A percentile compares a stretch with the other conserved stretches of the same genome.
Conservation (phyloP, 2,797 vertebrate genomes). For the Nannoperca australis region DNA sequence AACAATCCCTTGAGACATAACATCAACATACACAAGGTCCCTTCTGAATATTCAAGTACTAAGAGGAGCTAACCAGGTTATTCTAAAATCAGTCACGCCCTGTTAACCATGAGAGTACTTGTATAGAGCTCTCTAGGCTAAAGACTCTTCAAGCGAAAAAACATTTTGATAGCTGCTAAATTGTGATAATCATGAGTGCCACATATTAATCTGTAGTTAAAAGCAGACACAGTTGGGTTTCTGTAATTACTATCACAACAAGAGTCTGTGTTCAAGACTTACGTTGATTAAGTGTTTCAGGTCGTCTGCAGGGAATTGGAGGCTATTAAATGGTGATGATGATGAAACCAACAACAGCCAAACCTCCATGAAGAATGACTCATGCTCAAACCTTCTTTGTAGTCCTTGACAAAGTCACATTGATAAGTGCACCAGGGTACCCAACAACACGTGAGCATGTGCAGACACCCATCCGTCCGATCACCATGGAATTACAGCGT, state of each 20-base stretch:
- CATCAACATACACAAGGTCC: constrained; percentile 78
- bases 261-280: constrained; percentile 38
- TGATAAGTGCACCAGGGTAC: constrained; percentile 32
- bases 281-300: constrained; percentile 50
- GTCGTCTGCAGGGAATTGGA: constrained; percentile 29
- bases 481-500: constrained; percentile 41
- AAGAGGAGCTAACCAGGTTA: constrained; percentile 52
- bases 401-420: constrained; percentile 48
- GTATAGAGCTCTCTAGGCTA: constrained; percentile 15
- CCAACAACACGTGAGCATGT: constrained; percentile 43
- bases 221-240: constrained; percentile 6
- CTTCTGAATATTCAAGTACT: constrained; percentile 76
- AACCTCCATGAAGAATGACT: constrained; percentile 40
- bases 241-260: constrained; percentile 38
- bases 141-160: constrained; percentile 5
- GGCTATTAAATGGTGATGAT: constrained; percentile 47
- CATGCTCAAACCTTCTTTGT: constrained; percentile 9
- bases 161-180: constrained; percentile 37
- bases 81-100: constrained; percentile 39
- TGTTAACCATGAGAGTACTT: constrained; percentile 28
- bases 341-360: constrained; percentile 36
- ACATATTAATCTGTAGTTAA: constrained; percentile 5
- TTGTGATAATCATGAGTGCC: constrained; percentile 14
- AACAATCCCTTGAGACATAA: constrained; percentile 78
- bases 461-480: constrained; percentile 42